Evolutionary conservation across 2,888 invertebrate species (phyloP).

Genomic region (Macaria notata): DNA sequence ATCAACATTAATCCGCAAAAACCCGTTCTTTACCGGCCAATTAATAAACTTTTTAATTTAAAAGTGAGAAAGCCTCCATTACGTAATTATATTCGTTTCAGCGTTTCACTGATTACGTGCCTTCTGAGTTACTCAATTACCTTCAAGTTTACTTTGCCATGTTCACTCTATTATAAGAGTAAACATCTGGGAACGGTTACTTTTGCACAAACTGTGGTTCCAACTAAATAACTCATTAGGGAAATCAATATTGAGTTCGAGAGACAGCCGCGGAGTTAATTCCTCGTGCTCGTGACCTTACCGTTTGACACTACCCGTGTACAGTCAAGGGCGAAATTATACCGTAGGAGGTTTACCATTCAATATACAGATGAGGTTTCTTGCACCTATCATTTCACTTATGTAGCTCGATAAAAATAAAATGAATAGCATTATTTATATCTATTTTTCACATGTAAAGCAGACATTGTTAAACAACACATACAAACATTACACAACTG

Average conservation of each 20-base stretch:
- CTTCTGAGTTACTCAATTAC: slow-evolving; percentile 10
- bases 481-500: too few species aligned
- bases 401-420: too few species aligned
- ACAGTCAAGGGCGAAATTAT: too few species aligned
- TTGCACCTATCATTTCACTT: too few species aligned
- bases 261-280: not conserved
- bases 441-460: too few species aligned
- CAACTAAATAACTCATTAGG: slow-evolving; percentile 3
- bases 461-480: too few species aligned
- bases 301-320: too few species aligned
- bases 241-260: not conserved
- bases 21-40: too few species aligned
- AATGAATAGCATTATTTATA: too few species aligned
- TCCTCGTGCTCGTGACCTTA: too few species aligned
- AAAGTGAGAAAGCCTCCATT: not conserved
- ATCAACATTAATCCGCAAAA: not conserved
- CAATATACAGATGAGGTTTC: too few species aligned
- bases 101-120: not conserved
- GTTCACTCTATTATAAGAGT: slow-evolving; percentile 3
- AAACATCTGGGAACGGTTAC: slow-evolving; percentile 7
- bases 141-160: slow-evolving; percentile 7
- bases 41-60: not conserved
- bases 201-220: slow-evolving; percentile 4
- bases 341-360: too few species aligned
- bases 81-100: not conserved